Conservation (phyloP, 2,797 vertebrate species). For the Coilia nasus region DNA sequence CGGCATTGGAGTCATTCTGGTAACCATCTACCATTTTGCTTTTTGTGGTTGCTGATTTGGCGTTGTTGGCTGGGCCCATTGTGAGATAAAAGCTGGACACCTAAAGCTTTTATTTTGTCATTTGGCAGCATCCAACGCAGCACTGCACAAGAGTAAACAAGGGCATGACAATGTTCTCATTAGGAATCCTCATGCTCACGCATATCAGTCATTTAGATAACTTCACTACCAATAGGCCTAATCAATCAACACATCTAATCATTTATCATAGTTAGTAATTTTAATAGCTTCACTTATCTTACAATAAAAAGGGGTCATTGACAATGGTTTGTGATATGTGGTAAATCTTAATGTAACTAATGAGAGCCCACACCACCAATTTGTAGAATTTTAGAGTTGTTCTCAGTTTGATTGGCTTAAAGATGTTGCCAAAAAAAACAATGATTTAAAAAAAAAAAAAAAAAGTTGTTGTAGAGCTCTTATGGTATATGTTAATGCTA, state of each 20-base stretch:
- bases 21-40: conserved; percentile 50
- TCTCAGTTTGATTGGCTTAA: no score
- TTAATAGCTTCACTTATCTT: background rate
- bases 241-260: background rate
- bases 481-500: no score
- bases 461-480: no score
- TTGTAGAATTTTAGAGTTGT: no score
- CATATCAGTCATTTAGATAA: background rate
- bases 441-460: no score
- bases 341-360: background rate
- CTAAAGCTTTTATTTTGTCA: no score
- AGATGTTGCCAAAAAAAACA: no score
- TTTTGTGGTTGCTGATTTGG: background rate
- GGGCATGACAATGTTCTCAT: background rate
- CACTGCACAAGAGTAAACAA: background rate
- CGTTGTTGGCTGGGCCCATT: background rate
- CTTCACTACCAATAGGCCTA: background rate
- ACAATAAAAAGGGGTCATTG: background rate
- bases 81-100: background rate
- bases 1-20: conserved; percentile 89
- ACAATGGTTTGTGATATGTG: background rate
- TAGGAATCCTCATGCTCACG: background rate
- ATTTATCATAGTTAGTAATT: background rate
- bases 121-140: background rate
- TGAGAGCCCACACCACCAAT: no score